Base-by-base conservation (phyloP, 2,888 invertebrate species). In the Hypomecis punctinalis region DNA sequence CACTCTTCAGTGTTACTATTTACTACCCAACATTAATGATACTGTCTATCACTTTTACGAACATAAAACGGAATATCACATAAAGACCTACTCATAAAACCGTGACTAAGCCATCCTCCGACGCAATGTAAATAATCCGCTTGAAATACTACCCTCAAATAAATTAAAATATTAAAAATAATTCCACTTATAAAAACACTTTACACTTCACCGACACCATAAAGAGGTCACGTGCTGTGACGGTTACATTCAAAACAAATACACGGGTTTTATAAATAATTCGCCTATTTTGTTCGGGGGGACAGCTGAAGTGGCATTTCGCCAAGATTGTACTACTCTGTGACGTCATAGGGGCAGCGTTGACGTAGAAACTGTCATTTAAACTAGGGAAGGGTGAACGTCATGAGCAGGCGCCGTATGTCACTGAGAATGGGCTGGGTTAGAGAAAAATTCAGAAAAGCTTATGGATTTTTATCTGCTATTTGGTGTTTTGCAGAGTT, bases 161-260 rank as follows among this genome's bases (percentile, higher is more conserved):
- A 56, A 37, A 46, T 23, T 39, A 37, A 10, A 11, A 36, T 13
- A 49, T 42, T 47, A 58, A 49, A 55, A 40, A 46, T 48, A 57
- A 56, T 46, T 48, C n/a, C 39, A 47, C 47, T 48, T 48, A 53
- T 48, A 63, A 53, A 58, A 57, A 53, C 43, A 63, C 42, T 48
- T 62, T 54, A 66, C 63, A 63, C 46, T 59, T 69, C 48, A 59
- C 45, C 61, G 13, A 40, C 68, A 63, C 59, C 55, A 60, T 67
- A 74, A 74, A 70, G 63, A 59, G 71, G 77, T 87, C 88, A 88
- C 85, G 84, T 86, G 84, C 67, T 58, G 69, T 70, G 63, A 70
- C 67, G 75, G 77, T 81, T 83, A 86, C 85, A 88, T 90, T 88
- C 83, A 89, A 90, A 90, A 91, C 90, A 90, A 88, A 89, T 85